A percentile compares a stretch with the other conserved stretches of the same genome.
These are phyloP conservation scores for Ips nitidus DNA, from an alignment of 1,140 invertebrate species.

Conservation along the genomic window DNA sequence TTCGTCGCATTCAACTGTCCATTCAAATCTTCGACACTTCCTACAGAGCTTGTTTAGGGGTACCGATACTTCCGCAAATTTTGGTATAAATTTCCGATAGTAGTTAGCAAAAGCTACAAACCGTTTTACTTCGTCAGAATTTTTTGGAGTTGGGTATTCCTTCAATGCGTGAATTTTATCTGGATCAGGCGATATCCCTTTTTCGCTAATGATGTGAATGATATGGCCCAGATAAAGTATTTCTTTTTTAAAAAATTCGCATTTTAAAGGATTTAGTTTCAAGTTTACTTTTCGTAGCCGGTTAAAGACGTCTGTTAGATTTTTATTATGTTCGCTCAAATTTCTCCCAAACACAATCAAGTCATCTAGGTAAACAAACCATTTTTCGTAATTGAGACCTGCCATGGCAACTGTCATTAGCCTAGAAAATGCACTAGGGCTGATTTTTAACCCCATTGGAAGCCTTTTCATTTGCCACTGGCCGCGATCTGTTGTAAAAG, in stretches of 20 bases:
- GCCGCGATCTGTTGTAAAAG: constrained; percentile 45
- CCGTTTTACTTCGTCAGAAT: constrained; percentile 41
- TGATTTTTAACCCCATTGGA: constrained; percentile 30
- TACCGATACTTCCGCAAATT: constrained; percentile 43
- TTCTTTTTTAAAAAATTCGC: constrained; percentile 51
- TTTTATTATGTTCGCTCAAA: constrained; percentile 12
- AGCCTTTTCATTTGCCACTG: constrained; percentile 26
- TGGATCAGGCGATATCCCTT: constrained; percentile 40
- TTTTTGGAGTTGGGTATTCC: constrained; percentile 40
- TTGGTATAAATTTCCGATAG: constrained; percentile 42
- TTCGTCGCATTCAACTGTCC: too few species aligned
- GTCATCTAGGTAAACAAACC: constrained; percentile 32
- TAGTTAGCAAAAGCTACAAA: constrained; percentile 42
- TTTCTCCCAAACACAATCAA: constrained; percentile 21
- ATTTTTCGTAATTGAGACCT: constrained; percentile 27
- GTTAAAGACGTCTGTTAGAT: constrained; percentile 25
- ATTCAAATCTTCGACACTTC: neutral
- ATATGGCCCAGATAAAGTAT: constrained; percentile 53
- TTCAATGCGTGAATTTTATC: constrained; percentile 39
- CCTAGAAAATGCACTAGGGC: constrained; percentile 23
- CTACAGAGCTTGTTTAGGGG: constrained; percentile 25
- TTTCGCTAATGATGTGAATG: constrained; percentile 26
- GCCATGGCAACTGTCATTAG: constrained; percentile 30
- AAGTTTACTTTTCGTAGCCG: constrained; percentile 27
- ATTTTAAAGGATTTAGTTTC: constrained; percentile 42